Conservation (phyloP, 2,888 invertebrate genomes). For the Ptychoptera contaminata region DNA sequence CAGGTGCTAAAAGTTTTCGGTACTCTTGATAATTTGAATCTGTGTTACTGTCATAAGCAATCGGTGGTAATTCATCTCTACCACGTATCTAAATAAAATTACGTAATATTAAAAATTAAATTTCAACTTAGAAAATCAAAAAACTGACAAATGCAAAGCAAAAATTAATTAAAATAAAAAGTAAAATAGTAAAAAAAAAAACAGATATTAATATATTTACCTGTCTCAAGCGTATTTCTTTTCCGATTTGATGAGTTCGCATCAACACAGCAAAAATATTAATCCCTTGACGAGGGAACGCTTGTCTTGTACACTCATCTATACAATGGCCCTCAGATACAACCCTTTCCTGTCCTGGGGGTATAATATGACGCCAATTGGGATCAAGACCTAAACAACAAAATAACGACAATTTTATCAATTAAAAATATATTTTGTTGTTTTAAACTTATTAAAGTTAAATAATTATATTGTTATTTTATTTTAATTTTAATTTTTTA, state of each 20-base stretch:
- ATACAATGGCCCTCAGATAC: slow-evolving; percentile 45
- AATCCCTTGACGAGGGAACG: slow-evolving; percentile 37
- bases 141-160: neutral
- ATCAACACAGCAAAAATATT: slow-evolving; percentile 43
- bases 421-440: too few species aligned
- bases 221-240: slow-evolving; percentile 39
- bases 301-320: slow-evolving; percentile 39
- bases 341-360: slow-evolving; percentile 42
- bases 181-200: neutral
- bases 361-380: slow-evolving; percentile 46
- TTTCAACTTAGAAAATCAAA: neutral
- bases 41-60: slow-evolving; percentile 42
- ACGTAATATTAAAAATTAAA: neutral
- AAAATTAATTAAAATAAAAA: neutral
- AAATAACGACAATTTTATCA: slow-evolving; percentile 24
- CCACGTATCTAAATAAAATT: slow-evolving; percentile 25
- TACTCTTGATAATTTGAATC: slow-evolving; percentile 46
- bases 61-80: slow-evolving; percentile 36
- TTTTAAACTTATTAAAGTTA: too few species aligned
- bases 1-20: slow-evolving; percentile 35
- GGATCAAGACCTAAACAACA: slow-evolving; percentile 37
- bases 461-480: slow-evolving; percentile 18
- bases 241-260: slow-evolving; percentile 41
- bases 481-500: slow-evolving; percentile 16
- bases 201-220: slow-evolving; percentile 12